Percentiles rank a stretch among this genome's conserved stretches.
phyloP scores from a whole-genome alignment of 2,888 invertebrate species.

The Agelastica alni region DNA sequence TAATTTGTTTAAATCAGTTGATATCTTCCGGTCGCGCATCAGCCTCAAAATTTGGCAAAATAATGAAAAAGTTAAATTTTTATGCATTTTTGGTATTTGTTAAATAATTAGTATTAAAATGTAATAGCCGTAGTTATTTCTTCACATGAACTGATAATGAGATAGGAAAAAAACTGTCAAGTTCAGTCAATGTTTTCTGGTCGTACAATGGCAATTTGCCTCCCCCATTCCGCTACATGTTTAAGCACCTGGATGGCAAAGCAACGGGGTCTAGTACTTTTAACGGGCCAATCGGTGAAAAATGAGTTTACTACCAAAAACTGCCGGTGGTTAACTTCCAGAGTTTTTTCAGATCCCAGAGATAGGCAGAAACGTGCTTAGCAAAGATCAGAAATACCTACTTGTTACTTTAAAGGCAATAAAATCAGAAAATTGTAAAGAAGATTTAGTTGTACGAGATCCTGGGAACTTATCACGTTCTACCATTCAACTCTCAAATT shows the following conservation, averaged over 20 bases:
- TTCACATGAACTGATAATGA: background rate
- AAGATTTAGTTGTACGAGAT: background rate
- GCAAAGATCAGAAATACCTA: background rate
- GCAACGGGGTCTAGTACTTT: background rate
- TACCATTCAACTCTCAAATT: background rate
- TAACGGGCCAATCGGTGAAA: background rate
- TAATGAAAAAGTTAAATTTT: background rate
- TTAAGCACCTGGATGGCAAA: background rate
- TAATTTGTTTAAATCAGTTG: background rate
- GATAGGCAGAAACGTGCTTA: background rate
- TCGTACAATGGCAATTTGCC: background rate
- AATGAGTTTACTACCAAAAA: background rate
- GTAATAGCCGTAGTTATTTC: background rate
- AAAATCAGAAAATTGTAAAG: background rate
- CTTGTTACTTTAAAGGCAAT: background rate
- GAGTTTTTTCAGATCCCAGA: background rate
- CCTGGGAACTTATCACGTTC: background rate
- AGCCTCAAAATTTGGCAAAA: constrained; percentile 4
- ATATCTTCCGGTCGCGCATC: constrained; percentile 1
- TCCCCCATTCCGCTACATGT: background rate
- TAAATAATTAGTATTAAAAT: background rate
- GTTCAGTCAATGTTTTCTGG: background rate
- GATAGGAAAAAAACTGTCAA: background rate
- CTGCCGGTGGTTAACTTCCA: background rate
- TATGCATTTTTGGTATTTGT: background rate